Base-by-base conservation (phyloP, 2,888 invertebrate species). In the Laothoe populi region DNA sequence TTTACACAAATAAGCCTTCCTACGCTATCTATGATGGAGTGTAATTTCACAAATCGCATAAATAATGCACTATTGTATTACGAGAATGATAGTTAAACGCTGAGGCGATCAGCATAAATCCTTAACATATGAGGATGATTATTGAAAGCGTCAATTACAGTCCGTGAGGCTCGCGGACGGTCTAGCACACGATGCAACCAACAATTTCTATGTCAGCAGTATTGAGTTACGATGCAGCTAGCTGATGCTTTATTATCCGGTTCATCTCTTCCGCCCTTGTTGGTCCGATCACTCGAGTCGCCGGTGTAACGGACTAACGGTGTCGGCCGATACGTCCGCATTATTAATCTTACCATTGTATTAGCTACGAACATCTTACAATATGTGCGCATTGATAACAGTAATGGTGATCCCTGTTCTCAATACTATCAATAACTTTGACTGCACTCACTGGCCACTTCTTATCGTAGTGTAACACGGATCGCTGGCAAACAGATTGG, bases 291-390 rank as follows among this genome's bases (percentile, higher is more conserved):
- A 84, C 84, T 86, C 86, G 85, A 89, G 89, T 90, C 88, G 83
- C 80, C 80, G 79, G 77, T 74, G 77, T 90, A 90, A 88, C 80
- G 79, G 77, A 74, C 77, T 90, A 90, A 88, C 89, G 90, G 90
- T 83, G 77, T 73, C 71, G 69, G 69, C 70, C 78, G 81, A 86
- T 85, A 87, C 86, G 84, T 87, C 86, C 87, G 86, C 79, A 79
- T 88, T 89, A 91, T 92, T 90, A 92, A 91, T 92, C 90, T 89
- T 86, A 83, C 87, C 85, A 90, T 90, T 91, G 90, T 90, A 90
- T 87, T 87, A 85, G 83, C 82, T 78, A 81, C 78, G 77, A 78
- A 79, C 86, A 83, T 84, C 86, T 88, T 83, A 83, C 80, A 88
- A 87, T 87, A 86, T 88, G 83, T 85, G 84, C 85, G 78, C 84